phyloP scores from a whole-genome alignment of 1,140 invertebrate species.

The Apis cerana region DNA sequence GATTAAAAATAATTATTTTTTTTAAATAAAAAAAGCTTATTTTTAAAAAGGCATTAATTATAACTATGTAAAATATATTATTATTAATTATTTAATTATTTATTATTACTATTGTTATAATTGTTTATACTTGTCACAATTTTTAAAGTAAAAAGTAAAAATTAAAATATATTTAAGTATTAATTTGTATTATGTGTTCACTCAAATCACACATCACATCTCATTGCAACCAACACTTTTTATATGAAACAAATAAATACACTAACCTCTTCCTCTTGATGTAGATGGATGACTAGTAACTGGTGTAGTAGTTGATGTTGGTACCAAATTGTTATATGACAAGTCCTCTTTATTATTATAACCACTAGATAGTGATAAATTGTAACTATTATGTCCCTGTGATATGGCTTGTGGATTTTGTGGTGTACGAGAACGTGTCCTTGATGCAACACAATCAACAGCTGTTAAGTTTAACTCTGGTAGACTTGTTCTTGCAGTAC shows the following conservation, averaged over 20 bases:
- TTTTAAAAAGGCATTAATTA: background rate
- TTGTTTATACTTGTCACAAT: background rate
- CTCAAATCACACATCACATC: constrained; percentile 61
- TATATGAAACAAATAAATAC: constrained; percentile 24
- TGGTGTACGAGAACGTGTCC: constrained; percentile 78
- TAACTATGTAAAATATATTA: background rate
- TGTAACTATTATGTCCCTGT: constrained; percentile 66
- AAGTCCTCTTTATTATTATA: constrained; percentile 70
- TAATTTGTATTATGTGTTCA: constrained; percentile 42
- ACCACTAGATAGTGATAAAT: constrained; percentile 64
- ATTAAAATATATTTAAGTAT: constrained; percentile 32
- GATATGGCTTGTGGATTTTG: constrained; percentile 72
- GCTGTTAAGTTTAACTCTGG: constrained; percentile 73
- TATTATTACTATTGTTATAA: constrained; percentile 9
- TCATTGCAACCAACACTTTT: constrained; percentile 51
- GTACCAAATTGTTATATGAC: constrained; percentile 66
- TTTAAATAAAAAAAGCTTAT: background rate
- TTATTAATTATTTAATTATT: constrained; percentile 13
- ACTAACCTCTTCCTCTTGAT: constrained; percentile 78
- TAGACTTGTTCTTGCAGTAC: constrained; percentile 62
- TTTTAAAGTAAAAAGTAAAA: background rate
- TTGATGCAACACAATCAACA: constrained; percentile 78
- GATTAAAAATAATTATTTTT: constrained; percentile 18
- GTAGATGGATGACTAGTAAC: constrained; percentile 78
- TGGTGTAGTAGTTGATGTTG: constrained; percentile 64